A percentile compares a stretch with the other conserved stretches of the same genome.
phyloP scores from a whole-genome alignment of 2,113 vertebrate genomes.

The Carassius carassius region DNA sequence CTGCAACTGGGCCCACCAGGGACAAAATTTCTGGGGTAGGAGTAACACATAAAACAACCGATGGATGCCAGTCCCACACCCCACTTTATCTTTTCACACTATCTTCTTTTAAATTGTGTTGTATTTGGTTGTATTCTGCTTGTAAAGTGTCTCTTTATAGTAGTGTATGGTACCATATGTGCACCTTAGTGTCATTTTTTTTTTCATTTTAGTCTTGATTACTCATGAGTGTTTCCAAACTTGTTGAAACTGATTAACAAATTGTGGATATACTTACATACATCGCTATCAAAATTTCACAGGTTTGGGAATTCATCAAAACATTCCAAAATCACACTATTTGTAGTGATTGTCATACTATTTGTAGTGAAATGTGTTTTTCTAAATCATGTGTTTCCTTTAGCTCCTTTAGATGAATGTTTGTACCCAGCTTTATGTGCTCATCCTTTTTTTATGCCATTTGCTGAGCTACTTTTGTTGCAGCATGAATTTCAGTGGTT shows the following conservation, averaged over 20 bases:
- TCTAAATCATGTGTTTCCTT: too few relatives aligned
- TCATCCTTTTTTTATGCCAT: not conserved
- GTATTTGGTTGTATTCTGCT: slow-evolving; percentile 24
- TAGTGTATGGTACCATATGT: slow-evolving; percentile 8
- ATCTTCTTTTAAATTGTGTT: slow-evolving; percentile 72
- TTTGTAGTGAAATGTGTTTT: slow-evolving; percentile 12
- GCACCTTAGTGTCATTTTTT: slow-evolving; percentile 37
- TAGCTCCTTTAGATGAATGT: not conserved
- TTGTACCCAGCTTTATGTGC: not conserved
- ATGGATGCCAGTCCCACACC: slow-evolving; percentile 88
- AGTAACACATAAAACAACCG: slow-evolving; percentile 88
- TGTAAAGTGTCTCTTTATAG: slow-evolving; percentile 26
- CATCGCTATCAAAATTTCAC: not conserved
- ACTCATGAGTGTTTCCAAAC: slow-evolving; percentile 40
- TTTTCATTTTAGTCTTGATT: slow-evolving; percentile 34
- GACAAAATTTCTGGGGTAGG: slow-evolving; percentile 99
- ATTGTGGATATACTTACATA: not conserved
- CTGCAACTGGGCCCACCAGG: slow-evolving; percentile 99
- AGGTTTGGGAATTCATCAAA: slow-evolving; percentile 28
- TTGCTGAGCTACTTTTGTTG: not conserved
- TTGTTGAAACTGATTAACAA: slow-evolving; percentile 12
- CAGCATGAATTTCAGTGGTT: slow-evolving; percentile 14
- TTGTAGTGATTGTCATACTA: not conserved
- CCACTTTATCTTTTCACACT: slow-evolving; percentile 69
- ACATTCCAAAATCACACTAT: not conserved